Base-by-base conservation (phyloP, 2,888 invertebrate genomes). In the Dasysyrphus albostriatus region DNA sequence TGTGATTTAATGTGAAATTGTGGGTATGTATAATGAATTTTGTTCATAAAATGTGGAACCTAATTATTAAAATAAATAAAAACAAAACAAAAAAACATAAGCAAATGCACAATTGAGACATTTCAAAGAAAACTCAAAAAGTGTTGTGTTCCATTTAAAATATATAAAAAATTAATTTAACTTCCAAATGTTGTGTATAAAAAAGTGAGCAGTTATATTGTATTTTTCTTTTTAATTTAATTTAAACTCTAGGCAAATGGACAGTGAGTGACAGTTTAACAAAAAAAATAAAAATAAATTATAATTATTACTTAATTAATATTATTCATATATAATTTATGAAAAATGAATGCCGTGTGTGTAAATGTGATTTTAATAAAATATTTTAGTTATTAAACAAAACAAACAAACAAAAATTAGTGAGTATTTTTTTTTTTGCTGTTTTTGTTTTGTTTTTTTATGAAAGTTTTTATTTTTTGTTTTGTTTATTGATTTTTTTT, bases 331-430 rank as follows among this genome's bases (percentile, higher is more conserved):
- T 54, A 54, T 54, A n/a, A n/a, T 54, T 54, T 29, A 42, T 24
- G 12, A 0, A 37, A 0, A 16, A 78, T 78, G 19, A 80, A 89
- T 90, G 90, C 90, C 90, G 90, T 90, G 89, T 90, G 90, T 89
- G 90, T 89, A 88, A 89, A 88, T 78, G 80, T 81, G 81, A 84
- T 59, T 84, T 63, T 75, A 39, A 70, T 42, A 32, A 56, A 24
- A 39, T 24, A 19, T 67, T 67, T 76, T 76, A 63, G 72, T 78
- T 54, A 29, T 54, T 69, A 54, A 69, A 69, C 47, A 54, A 24
- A 69, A 54, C 16, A 54, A 14, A 69, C 54, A 34, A 49, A 47
- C 10, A 7, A 34, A 69, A 65, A 54, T 61, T 7, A 69, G 2
- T 39, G 44, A 32, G 37, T 8, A n/a, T n/a, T n/a, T n/a, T n/a